Evolutionary conservation across 2,888 invertebrate genomes (phyloP).

Genomic region (Heliconius ismenius): DNA sequence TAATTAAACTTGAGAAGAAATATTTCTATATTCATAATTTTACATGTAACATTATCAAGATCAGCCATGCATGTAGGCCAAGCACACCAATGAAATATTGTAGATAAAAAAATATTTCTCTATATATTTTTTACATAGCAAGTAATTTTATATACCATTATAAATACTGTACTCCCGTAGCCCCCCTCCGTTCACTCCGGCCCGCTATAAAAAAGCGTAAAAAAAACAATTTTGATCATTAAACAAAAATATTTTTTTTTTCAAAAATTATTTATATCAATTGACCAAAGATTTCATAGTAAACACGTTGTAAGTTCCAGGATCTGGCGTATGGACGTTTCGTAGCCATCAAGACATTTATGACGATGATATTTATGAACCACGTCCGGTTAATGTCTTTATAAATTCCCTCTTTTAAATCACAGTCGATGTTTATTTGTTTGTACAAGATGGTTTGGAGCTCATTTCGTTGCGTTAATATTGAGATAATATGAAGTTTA

Average conservation of each 20-base stretch:
- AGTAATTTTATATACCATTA: not conserved
- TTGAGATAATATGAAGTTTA: conserved; percentile 18
- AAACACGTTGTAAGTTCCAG: conserved; percentile 19
- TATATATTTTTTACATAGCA: not conserved
- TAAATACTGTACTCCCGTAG: too few relatives aligned
- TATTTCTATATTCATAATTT: not conserved
- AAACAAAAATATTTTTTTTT: not conserved
- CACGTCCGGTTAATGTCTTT: conserved; percentile 40
- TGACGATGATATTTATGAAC: conserved; percentile 45
- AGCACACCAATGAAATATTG: not conserved
- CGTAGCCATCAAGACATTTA: conserved; percentile 40
- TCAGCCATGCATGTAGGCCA: not conserved
- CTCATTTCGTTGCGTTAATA: conserved; percentile 18
- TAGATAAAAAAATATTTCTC: not conserved
- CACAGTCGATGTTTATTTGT: conserved; percentile 31
- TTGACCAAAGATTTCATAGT: conserved; percentile 14
- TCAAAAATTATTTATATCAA: conserved; percentile 11
- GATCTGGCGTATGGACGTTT: conserved; percentile 38
- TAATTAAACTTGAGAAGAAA: not conserved
- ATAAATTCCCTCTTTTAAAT: conserved; percentile 39
- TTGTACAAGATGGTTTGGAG: conserved; percentile 25
- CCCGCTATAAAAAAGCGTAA: not conserved
- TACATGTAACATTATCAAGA: not conserved
- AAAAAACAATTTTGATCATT: not conserved
- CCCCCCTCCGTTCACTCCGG: not conserved